Percentiles rank a stretch among this genome's conserved stretches.
These are phyloP conservation scores for Hedychridium roseum DNA, from an alignment of 2,888 invertebrate genomes.

Conservation along the genomic window DNA sequence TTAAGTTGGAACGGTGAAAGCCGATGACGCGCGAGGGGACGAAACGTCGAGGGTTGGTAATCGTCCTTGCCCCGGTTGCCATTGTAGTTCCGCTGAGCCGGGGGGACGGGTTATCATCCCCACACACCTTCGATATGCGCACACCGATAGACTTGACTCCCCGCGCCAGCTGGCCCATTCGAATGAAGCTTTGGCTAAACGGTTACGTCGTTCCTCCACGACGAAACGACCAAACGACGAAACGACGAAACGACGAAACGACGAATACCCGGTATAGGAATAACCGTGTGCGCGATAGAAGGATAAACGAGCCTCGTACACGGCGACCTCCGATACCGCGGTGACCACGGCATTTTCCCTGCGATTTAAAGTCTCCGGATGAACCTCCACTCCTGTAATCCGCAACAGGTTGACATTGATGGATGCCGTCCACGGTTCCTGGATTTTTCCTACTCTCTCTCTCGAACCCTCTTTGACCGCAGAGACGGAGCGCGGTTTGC, in stretches of 20 bases:
- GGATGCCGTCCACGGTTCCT: slow-evolving; percentile 21
- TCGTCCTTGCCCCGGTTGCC: slow-evolving; percentile 30
- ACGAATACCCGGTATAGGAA: no score
- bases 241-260: not conserved
- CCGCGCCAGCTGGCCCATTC: not conserved
- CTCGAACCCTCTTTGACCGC: not conserved
- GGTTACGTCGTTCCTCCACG: not conserved
- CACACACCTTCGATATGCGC: slow-evolving; percentile 10
- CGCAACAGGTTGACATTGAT: slow-evolving; percentile 43
- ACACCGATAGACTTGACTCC: not conserved
- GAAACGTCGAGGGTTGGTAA: slow-evolving; percentile 10
- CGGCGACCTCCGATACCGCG: no score
- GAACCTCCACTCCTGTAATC: slow-evolving; percentile 10
- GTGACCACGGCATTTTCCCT: slow-evolving; percentile 11
- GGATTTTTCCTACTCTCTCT: slow-evolving; percentile 7
- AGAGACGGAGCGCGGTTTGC: no score
- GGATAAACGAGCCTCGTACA: slow-evolving; percentile 29
- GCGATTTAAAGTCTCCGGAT: slow-evolving; percentile 6
- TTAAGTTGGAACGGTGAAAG: not conserved
- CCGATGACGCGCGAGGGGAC: not conserved
- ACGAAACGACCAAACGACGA: not conserved
- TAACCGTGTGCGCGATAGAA: slow-evolving; percentile 16
- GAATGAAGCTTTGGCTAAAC: not conserved
- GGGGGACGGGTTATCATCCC: slow-evolving; percentile 21
- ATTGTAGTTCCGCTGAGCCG: slow-evolving; percentile 23